Evolutionary conservation across 1,140 invertebrate genomes (phyloP), one percentile per base, ranked within the genome.

Genomic region (Armadillidium nasatum): DNA sequence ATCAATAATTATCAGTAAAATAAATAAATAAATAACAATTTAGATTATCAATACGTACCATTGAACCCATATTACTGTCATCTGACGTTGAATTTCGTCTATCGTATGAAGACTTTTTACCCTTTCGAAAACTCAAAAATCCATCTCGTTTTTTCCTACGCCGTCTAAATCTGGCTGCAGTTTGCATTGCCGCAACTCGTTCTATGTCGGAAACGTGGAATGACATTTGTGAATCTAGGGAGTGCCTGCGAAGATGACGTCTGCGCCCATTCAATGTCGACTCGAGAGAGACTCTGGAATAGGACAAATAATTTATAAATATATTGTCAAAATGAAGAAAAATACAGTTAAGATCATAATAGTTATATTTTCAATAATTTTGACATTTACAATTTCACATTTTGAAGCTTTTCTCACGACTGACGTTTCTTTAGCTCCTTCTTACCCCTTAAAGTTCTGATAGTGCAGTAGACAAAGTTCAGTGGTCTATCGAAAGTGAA

Each of bases 181-280:
- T 78, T 43, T 79, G 76, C 13, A 78, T 71, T 10, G 79, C 75
- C 46, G 79, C 74, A 19, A 75, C 50, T 13, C 79, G 69, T 71
- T 78, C 76, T 4, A 77, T 74, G 75, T 80, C 77, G 19, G 79
- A 80, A 46, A 80, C 79, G 33, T 83, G 82, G 44, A 94, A 89
- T 0, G 92, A 94, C 43, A 92, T 87, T 82, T 94, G 92, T 66
- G 93, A 94, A 83, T 95, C 93, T 7, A 93, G 87, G 0, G 93
- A 94, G 15, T 60, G 50, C 50, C 33, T n/a, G n/a, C 50, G 50
- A 60, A 13, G 50, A 60, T 60, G 19, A 2, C 50, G 50, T 60
- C 50, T 13, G 19, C 50, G 50, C 11, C 19, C 1, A 7, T 60
- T 60, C 7, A 60, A 60, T 15, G 50, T 1, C 11, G 50, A 60